Percentiles rank a stretch among this genome's conserved stretches.
Evolutionary conservation across 2,888 invertebrate species (phyloP).

Genomic region (Bellardia bayeri): DNA sequence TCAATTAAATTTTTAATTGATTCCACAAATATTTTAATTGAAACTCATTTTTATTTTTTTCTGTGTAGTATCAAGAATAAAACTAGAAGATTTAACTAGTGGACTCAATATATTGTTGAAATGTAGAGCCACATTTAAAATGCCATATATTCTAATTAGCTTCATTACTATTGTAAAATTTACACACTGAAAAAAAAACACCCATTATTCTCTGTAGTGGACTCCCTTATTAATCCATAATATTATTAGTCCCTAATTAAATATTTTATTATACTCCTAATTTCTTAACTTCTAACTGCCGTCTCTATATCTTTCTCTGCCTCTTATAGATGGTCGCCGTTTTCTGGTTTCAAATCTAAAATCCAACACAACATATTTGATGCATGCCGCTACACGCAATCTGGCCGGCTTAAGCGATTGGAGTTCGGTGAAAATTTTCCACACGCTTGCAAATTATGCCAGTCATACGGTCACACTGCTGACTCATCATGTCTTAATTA

Average conservation of each 20-base stretch:
- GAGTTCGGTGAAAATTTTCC: conserved; percentile 81
- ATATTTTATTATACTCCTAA: neutral
- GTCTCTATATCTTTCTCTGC: neutral
- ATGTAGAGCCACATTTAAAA: no score
- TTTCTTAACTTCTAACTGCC: neutral
- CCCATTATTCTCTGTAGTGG: neutral
- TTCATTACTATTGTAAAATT: no score
- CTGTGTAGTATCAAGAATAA: no score
- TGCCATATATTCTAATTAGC: no score
- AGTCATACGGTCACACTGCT: conserved; percentile 63
- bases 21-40: no score
- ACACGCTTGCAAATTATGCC: conserved; percentile 78
- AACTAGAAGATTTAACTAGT: no score
- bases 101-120: no score
- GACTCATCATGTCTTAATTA: conserved; percentile 59
- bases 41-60: no score
- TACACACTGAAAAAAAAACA: no score
- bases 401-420: conserved; percentile 85
- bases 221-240: neutral
- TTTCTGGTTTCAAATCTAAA: conserved; percentile 84
- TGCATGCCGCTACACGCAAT: conserved; percentile 86
- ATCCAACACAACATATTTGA: conserved; percentile 85
- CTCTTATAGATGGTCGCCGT: conserved; percentile 83
- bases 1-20: no score
- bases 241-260: neutral